phyloP scores from a whole-genome alignment of 2,797 vertebrate genomes.

The Falco rusticolus region DNA sequence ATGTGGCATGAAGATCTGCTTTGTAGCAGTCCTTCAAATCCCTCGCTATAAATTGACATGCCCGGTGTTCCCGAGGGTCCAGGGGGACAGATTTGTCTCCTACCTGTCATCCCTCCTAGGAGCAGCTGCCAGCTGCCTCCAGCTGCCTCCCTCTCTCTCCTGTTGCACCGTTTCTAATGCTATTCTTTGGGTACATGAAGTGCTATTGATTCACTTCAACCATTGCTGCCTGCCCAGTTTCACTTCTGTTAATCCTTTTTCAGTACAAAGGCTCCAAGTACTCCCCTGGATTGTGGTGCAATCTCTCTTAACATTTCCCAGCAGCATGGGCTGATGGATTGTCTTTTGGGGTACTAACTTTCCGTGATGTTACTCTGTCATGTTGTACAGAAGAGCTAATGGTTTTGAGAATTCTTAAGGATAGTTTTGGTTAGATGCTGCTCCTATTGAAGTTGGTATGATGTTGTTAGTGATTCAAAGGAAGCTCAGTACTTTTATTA shows the following conservation, averaged over 20 bases:
- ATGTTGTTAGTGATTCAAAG: neutral
- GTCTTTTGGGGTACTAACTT: neutral
- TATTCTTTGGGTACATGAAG: neutral
- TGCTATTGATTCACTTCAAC: neutral
- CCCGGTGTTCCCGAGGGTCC: neutral
- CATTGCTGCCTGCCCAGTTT: neutral
- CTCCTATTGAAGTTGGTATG: neutral
- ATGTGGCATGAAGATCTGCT: neutral
- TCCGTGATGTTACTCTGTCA: neutral
- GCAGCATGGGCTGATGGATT: neutral
- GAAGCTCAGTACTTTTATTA: neutral
- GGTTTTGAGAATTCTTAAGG: neutral
- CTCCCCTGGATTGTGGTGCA: accelerated
- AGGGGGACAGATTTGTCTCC: neutral
- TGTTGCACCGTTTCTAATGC: neutral
- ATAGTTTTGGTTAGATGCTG: neutral
- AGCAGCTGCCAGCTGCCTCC: neutral
- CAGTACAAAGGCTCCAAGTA: neutral
- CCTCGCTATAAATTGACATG: neutral
- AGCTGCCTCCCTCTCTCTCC: neutral
- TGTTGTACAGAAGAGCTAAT: neutral
- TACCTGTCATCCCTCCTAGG: neutral
- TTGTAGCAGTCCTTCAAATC: neutral
- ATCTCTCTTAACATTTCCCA: neutral
- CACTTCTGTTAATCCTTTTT: neutral